Conservation (phyloP, 1,140 invertebrate species). For the Spodoptera frugiperda region DNA sequence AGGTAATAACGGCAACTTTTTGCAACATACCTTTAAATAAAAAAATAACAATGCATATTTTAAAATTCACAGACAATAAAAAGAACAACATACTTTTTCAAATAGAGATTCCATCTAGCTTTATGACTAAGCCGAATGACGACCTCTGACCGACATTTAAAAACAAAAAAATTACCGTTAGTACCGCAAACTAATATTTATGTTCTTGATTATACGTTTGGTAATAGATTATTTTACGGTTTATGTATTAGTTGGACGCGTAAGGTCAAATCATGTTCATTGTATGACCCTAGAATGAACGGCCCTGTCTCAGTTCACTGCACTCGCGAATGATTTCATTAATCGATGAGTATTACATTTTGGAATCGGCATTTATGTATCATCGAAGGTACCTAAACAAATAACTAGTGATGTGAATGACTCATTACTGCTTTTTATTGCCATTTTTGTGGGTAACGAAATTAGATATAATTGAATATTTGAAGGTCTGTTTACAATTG, state of each 20-base stretch:
- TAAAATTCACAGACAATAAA: background rate
- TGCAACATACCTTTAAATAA: too few species aligned
- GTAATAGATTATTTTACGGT: slow-evolving; percentile 25
- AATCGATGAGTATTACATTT: slow-evolving; percentile 15
- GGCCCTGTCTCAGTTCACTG: slow-evolving; percentile 21
- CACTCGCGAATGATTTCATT: slow-evolving; percentile 22
- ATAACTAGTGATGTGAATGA: too few species aligned
- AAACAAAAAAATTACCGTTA: slow-evolving; percentile 40
- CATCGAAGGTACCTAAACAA: too few species aligned
- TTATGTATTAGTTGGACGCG: slow-evolving; percentile 10
- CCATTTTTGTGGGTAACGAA: too few species aligned
- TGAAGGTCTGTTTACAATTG: too few species aligned
- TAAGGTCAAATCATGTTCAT: slow-evolving; percentile 33
- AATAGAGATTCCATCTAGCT: slow-evolving; percentile 2
- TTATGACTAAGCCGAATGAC: slow-evolving; percentile 12
- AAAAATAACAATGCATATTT: background rate
- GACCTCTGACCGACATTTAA: slow-evolving; percentile 10
- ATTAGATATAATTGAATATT: too few species aligned
- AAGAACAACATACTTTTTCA: background rate
- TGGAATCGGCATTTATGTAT: slow-evolving; percentile 5
- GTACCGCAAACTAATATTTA: slow-evolving; percentile 14
- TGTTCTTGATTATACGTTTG: slow-evolving; percentile 26
- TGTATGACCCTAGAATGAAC: slow-evolving; percentile 12
- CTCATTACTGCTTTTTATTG: too few species aligned
- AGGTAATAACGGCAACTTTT: too few species aligned